Percentiles rank a stretch among this genome's conserved stretches.
These are phyloP conservation scores for Yponomeuta malinellus DNA, from an alignment of 2,888 invertebrate genomes.

Conservation along the genomic window DNA sequence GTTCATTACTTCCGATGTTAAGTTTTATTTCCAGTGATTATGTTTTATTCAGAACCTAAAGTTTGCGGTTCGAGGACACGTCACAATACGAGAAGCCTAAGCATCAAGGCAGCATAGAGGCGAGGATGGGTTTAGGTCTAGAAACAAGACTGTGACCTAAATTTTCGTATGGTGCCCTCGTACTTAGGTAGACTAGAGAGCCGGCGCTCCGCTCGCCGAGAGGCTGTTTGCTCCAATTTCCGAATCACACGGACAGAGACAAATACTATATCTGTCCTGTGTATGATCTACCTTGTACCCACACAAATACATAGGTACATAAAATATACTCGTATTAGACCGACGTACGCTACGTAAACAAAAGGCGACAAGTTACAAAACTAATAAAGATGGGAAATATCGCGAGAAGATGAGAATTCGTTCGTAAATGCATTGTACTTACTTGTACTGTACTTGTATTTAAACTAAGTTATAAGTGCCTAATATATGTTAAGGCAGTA, in stretches of 20 bases:
- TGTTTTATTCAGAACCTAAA: background rate
- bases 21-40: background rate
- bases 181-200: slow-evolving; percentile 24
- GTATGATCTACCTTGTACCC: background rate
- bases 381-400: background rate
- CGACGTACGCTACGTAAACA: too few species aligned
- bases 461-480: too few species aligned
- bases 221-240: background rate
- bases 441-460: too few species aligned
- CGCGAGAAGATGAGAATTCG: too few species aligned
- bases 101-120: slow-evolving; percentile 35
- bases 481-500: too few species aligned
- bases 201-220: background rate
- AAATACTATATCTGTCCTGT: background rate
- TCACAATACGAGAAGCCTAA: slow-evolving; percentile 23
- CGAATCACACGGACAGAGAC: background rate
- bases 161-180: slow-evolving; percentile 28
- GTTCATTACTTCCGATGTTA: background rate
- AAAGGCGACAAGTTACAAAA: background rate
- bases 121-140: slow-evolving; percentile 18
- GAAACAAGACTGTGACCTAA: slow-evolving; percentile 23
- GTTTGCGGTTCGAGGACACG: background rate
- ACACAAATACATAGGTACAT: background rate
- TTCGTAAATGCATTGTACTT: too few species aligned
- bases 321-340: too few species aligned